A percentile compares a stretch with the other conserved stretches of the same genome.
Evolutionary conservation across 1,140 invertebrate genomes (phyloP).

Genomic region (Magallana ariakensis): DNA sequence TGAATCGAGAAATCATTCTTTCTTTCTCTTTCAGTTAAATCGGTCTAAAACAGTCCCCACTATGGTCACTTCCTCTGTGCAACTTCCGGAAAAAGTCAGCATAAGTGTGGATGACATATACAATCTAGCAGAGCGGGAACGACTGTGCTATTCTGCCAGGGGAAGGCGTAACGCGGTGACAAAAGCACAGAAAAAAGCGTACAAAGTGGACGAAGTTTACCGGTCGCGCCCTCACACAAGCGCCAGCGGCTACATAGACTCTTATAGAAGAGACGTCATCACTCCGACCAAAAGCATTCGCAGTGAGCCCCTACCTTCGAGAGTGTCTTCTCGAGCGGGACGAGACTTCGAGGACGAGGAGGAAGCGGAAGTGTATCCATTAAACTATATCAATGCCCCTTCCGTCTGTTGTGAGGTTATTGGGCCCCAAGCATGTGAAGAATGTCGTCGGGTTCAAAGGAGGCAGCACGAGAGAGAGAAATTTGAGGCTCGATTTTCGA

Average conservation of each 20-base stretch:
- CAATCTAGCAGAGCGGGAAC: constrained; percentile 49
- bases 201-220: constrained; percentile 50
- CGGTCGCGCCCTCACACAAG: constrained; percentile 53
- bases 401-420: constrained; percentile 66
- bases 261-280: constrained; percentile 44
- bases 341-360: constrained; percentile 41
- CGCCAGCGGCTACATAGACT: constrained; percentile 52
- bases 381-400: constrained; percentile 48
- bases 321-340: constrained; percentile 48
- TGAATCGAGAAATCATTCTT: not conserved
- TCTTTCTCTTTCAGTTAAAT: constrained; percentile 32
- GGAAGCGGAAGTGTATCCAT: constrained; percentile 39
- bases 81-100: constrained; percentile 13
- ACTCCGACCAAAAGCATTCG: constrained; percentile 55
- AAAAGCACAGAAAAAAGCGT: constrained; percentile 42
- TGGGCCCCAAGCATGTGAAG: constrained; percentile 62
- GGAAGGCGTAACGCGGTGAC: constrained; percentile 46
- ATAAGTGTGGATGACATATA: constrained; percentile 52
- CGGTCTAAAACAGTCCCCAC: constrained; percentile 41
- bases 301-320: constrained; percentile 56
- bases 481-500: constrained; percentile 58
- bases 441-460: constrained; percentile 53
- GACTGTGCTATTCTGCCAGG: constrained; percentile 49
- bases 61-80: not conserved
- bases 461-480: constrained; percentile 49